A percentile compares a stretch with the other conserved stretches of the same genome.
These are phyloP conservation scores for Lagopus muta DNA, from an alignment of 2,113 vertebrate species.

Conservation along the genomic window DNA sequence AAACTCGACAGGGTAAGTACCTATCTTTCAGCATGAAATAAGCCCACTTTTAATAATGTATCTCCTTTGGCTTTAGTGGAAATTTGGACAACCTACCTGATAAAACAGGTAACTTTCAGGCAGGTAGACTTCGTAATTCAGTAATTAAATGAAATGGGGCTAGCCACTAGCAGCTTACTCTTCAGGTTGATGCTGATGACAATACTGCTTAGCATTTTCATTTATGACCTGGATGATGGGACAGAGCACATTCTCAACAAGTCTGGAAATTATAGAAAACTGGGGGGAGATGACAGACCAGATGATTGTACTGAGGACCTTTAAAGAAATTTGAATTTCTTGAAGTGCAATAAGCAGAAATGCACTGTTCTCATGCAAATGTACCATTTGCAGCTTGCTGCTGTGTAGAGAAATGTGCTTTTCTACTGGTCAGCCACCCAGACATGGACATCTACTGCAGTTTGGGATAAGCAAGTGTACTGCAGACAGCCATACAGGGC, in stretches of 20 bases:
- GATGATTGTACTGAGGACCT: not conserved
- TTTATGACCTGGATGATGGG: not conserved
- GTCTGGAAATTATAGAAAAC: not conserved
- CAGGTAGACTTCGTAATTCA: not conserved
- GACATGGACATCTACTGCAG: no score
- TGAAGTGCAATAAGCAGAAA: not conserved
- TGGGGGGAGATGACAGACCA: not conserved
- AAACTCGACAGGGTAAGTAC: not conserved
- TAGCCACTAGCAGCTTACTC: not conserved
- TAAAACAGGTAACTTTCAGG: not conserved
- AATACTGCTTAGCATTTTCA: not conserved
- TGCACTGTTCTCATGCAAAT: not conserved
- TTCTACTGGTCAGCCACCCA: not conserved
- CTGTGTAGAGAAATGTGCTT: not conserved
- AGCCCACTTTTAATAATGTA: not conserved
- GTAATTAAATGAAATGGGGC: not conserved
- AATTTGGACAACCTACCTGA: not conserved
- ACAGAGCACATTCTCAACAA: not conserved
- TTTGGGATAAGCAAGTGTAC: not conserved
- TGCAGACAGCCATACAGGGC: not conserved
- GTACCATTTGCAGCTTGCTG: not conserved
- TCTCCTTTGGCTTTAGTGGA: not conserved
- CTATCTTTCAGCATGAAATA: not conserved
- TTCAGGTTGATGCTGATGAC: not conserved
- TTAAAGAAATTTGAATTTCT: not conserved